Evolutionary conservation across 1,140 invertebrate genomes (phyloP).

Genomic region (Charaxes varanes): DNA sequence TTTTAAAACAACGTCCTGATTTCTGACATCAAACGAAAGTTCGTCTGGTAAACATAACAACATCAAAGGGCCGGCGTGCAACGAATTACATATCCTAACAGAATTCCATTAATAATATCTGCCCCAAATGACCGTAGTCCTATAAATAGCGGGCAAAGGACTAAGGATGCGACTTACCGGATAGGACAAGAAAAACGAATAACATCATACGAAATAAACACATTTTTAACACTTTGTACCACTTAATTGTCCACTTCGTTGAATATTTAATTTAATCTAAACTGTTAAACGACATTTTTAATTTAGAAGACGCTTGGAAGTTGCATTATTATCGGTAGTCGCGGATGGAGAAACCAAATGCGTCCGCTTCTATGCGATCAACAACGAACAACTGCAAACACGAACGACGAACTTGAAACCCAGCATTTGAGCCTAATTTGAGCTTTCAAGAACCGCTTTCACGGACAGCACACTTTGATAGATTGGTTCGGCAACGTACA

Average conservation of each 20-base stretch:
- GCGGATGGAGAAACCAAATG: constrained; percentile 23
- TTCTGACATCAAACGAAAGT: constrained; percentile 13
- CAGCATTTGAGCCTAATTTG: constrained; percentile 17
- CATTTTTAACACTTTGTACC: constrained; percentile 44
- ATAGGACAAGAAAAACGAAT: constrained; percentile 47
- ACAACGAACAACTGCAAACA: constrained; percentile 21
- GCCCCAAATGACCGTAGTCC: constrained; percentile 48
- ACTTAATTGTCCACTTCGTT: constrained; percentile 28
- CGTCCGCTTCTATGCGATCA: constrained; percentile 24
- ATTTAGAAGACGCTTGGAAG: constrained; percentile 32
- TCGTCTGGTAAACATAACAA: constrained; percentile 25
- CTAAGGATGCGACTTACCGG: constrained; percentile 60
- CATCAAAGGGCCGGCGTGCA: constrained; percentile 48
- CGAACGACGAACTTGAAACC: constrained; percentile 2
- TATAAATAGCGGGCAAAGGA: constrained; percentile 60
- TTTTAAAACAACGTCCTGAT: too few relatives aligned
- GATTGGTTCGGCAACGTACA: constrained; percentile 28
- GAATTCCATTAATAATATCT: constrained; percentile 59
- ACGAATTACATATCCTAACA: constrained; percentile 52
- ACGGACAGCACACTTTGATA: constrained; percentile 39
- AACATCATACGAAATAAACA: constrained; percentile 39
- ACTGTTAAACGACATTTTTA: constrained; percentile 37
- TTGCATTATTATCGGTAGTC: constrained; percentile 27
- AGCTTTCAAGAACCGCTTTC: constrained; percentile 41
- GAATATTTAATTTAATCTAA: constrained; percentile 9